phyloP scores from a whole-genome alignment of 2,113 vertebrate genomes.

The Poeciliopsis prolifica region DNA sequence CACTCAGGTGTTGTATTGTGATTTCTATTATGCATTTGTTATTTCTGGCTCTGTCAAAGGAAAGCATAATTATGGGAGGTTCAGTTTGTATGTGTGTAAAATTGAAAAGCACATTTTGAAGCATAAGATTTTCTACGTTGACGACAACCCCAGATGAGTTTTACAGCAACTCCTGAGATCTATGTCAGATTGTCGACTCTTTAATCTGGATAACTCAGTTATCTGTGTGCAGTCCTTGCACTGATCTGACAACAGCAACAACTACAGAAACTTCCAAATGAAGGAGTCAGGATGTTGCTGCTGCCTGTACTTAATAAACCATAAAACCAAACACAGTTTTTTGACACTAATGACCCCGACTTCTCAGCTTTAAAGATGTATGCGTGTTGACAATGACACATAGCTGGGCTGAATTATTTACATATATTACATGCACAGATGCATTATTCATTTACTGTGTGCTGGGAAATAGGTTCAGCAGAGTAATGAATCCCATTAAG shows the following conservation, averaged over 20 bases:
- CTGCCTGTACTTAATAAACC: conserved; percentile 13
- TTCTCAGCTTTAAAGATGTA: conserved; percentile 8
- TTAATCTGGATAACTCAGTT: conserved; percentile 1
- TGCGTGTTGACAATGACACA: conserved; percentile 20
- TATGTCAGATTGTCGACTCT: background rate
- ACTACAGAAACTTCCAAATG: conserved; percentile 23
- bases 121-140: background rate
- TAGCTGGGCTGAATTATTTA: conserved; percentile 51
- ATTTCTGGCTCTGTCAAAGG: background rate
- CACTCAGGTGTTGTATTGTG: too few species aligned
- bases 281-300: conserved; percentile 1
- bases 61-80: background rate
- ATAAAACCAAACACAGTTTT: conserved; percentile 16
- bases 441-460: conserved; percentile 41
- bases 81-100: background rate
- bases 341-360: conserved; percentile 24
- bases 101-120: background rate
- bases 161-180: background rate
- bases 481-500: conserved; percentile 49
- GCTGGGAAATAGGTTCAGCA: conserved; percentile 23
- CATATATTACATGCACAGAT: conserved; percentile 23
- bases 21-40: background rate
- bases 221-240: background rate
- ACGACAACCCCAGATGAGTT: background rate
- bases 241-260: conserved; percentile 8